Base-by-base conservation (phyloP, 2,113 vertebrate species). In the Pagrus major region DNA sequence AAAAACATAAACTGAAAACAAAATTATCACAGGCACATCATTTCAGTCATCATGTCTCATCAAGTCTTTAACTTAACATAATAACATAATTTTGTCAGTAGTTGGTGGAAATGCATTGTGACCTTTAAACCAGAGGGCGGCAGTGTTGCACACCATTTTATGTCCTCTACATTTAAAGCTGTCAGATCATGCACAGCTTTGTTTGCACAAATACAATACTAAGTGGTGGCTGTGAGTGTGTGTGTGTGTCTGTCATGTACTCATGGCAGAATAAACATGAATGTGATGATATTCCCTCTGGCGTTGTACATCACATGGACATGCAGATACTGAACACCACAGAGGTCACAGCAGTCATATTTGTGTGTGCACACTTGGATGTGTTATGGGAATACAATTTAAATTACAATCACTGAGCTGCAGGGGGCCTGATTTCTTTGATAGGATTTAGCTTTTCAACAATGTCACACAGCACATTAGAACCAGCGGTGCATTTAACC, bases 401-500 rank as follows among this genome's bases (percentile, higher is more conserved):
- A 63, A 78, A 76, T 51, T 37, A 37, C 6, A 78, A 18, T 52
- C 54, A 67, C 63, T 72, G 41, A n/a, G 51, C 76, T 76, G 72
- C 47, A 39, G 77, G 65, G 77, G 65, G 47, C 69, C 58, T 69
- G 31, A 52, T 61, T 67, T 65, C 15, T 44, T 66, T 81, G 51
- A 77, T 71, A 20, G 6, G 41, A 58, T 83, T 56, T 23, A 65
- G 47, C 35, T 79, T 41, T 76, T 81, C 5, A 75, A 87, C 81
- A 86, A 84, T 78, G 84, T 89, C 84, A 86, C 37, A 71, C n/a
- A 46, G 47, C 25, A 66, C 71, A 83, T 86, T 73, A 73, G 66
- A 71, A 69, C 14, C 56, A 85, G 20, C 16, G 6, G 21, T 8
- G 39, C 76, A 54, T 70, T 67, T 42, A 27, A 52, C 14, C 49